Base-by-base conservation (phyloP, 2,797 vertebrate species). In the Leuciscus waleckii region DNA sequence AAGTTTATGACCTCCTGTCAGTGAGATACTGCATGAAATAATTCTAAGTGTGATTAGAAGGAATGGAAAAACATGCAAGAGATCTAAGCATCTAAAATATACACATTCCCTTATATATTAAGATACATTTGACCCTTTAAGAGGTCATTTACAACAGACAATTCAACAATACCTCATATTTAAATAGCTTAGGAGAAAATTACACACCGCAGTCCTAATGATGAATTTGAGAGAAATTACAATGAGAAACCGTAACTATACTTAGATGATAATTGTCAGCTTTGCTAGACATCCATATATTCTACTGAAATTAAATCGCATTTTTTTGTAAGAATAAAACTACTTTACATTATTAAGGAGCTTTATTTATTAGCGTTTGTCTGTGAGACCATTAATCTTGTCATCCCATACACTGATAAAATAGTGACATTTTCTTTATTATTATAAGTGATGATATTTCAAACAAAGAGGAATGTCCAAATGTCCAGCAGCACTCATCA, bases 391-490 rank as follows among this genome's bases (percentile, higher is more conserved):
- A 65, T 56, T 14, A 23, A 54, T 56, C 17, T 54, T 7, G 13
- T 43, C 17, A 78, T 51, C 16, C 41, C 19, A 58, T 58, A 56
- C 17, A 70, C 9, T 43, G 17, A 43, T 84, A 23, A 56, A 84
- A 83, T 51, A 75, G 41, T 26, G 2, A 82, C 7, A n/a, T 23
- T 46, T 32, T 65, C 14, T 65, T 54, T 69, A 54, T 84, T 58
- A 83, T 67, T 32, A 23, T 54, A 0, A 77, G 17, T 14, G 58
- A 65, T n/a, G 23, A 68, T 2, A 37, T 76, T 68, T 76, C 10
- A 78, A 17, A 69, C 49, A 29, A 78, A 69, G 37, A 77, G 61
- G 43, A 68, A 54, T 77, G 82, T 68, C 70, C 70, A 49, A 83
- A 51, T 68, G 71, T 68, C 43, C 71, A 51, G 41, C 56, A 83